Evolutionary conservation across 2,113 vertebrate species (phyloP), one percentile per base, ranked within the genome.

Genomic region (Callospermophilus lateralis): DNA sequence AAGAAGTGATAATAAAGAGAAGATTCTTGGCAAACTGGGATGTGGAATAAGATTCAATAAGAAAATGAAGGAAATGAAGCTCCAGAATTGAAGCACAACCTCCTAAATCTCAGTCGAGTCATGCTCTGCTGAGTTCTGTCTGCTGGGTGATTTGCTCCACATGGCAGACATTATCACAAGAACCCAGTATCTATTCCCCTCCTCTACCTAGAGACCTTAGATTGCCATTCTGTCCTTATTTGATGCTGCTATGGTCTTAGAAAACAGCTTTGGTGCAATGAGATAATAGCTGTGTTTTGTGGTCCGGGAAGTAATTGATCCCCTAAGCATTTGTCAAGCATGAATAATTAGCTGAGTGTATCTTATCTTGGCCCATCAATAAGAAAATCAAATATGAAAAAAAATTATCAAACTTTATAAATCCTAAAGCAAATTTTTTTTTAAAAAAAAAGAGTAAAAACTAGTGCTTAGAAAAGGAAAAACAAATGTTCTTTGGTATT

Each of bases 311-410:
- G 19, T 55, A 51, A 95, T 6, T 68, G 63, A 63, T 45, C 10
- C 20, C 79, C 83, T 17, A n/a, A 84, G 20, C 30, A 45, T 74
- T 78, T 90, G 83, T 73, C 45, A 93, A 77, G 63, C 55, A 48
- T 58, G 2, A 61, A 51, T n/a, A 19, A 19, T 45, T 42, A 48
- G 4, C 32, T 80, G 16, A 90, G 7, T 78, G 10, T 8, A 87
- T 39, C 32, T 37, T n/a, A 87, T 39, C 32, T 37, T 39, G 20
- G 2, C 26, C 61, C 26, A 93, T 42, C 17, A 83, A 17, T n/a
- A 48, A 37, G 37, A 94, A 95, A 88, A 39, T 37, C 12, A 85
- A 93, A 92, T 55, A 32, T 37, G 26, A 53, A 77, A 88, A 45
- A 87, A 72, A 42, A 34, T 20, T 20, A 77, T 39, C 32, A 85